Conservation (phyloP, 1,140 invertebrate species). For the Vanessa tameamea region DNA sequence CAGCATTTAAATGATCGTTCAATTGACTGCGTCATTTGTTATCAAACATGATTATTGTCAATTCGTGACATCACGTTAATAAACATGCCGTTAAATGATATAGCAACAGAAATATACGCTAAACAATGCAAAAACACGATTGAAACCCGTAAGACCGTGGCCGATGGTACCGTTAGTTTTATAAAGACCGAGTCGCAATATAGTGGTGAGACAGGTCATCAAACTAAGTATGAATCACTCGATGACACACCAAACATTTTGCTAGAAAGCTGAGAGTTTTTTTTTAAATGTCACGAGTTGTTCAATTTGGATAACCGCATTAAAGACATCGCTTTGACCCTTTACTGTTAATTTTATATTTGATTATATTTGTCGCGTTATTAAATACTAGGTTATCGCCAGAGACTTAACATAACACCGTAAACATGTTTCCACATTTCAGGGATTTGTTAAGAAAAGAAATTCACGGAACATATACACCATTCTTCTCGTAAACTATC, state of each 20-base stretch:
- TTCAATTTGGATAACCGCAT: neutral
- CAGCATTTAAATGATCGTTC: neutral
- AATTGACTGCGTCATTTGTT: neutral
- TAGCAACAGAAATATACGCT: neutral
- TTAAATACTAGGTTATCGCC: too few species aligned
- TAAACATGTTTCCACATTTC: too few species aligned
- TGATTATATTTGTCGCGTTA: too few species aligned
- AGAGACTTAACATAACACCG: too few species aligned
- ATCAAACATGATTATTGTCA: neutral
- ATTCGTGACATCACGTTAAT: constrained; percentile 2
- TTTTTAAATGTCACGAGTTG: neutral
- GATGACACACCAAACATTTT: constrained; percentile 34
- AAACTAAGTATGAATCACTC: constrained; percentile 63
- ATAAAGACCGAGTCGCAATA: constrained; percentile 44
- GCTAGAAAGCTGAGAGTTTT: constrained; percentile 14
- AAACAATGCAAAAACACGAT: constrained; percentile 32
- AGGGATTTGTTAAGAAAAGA: too few species aligned
- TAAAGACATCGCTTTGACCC: neutral
- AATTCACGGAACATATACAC: too few species aligned
- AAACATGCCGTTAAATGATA: constrained; percentile 4
- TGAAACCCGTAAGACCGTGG: constrained; percentile 32
- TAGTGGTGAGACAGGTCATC: constrained; percentile 55
- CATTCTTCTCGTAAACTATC: too few species aligned
- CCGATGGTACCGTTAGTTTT: constrained; percentile 63
- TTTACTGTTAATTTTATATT: too few species aligned